Percentiles rank a stretch among this genome's conserved stretches.
phyloP scores from a whole-genome alignment of 23 tunicate genomes.

The Oikopleura albicans region DNA sequence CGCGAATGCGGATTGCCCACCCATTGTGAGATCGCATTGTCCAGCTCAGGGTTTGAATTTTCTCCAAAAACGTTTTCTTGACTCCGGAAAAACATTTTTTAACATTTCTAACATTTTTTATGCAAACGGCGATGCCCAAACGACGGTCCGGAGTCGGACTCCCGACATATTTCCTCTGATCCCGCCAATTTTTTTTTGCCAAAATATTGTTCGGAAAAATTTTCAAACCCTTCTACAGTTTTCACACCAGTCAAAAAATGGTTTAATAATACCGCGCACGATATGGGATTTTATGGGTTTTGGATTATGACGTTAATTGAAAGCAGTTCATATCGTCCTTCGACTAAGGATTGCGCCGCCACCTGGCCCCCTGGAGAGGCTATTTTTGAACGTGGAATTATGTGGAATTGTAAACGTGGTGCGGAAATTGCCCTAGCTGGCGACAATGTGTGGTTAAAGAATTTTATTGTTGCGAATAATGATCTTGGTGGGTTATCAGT shows the following conservation, averaged over 20 bases:
- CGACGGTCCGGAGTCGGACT: no score
- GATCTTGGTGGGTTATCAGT: not conserved
- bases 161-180: no score
- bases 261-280: slow-evolving; percentile 66
- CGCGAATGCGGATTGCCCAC: no score
- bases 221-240: not conserved
- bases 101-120: no score
- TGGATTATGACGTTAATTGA: slow-evolving; percentile 38
- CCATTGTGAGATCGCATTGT: no score
- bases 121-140: no score
- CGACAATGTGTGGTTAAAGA: not conserved
- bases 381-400: not conserved
- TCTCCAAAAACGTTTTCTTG: no score
- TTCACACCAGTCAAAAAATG: not conserved
- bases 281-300: slow-evolving; percentile 72
- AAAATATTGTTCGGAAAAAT: no score
- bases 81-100: no score
- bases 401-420: not conserved
- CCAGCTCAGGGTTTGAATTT: no score
- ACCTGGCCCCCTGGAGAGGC: not conserved
- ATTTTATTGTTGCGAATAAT: not conserved
- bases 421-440: not conserved
- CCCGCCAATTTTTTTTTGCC: no score
- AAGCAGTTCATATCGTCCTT: not conserved
- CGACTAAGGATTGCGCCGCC: not conserved